Conservation (phyloP, 2,888 invertebrate genomes). For the Agonopterix arenella region DNA sequence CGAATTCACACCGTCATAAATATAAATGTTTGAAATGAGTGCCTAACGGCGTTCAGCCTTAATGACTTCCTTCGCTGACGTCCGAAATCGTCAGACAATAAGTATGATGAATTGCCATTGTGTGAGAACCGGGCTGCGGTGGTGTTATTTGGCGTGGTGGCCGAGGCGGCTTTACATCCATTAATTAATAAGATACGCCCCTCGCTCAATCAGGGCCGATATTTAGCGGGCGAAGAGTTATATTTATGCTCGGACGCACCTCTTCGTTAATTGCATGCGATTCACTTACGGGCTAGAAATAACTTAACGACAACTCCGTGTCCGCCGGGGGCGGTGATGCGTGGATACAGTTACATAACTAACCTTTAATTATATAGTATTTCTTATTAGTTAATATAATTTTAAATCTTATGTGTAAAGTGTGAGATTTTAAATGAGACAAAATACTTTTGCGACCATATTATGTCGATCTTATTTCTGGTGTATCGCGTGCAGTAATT, state of each 20-base stretch:
- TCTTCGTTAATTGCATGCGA: constrained; percentile 61
- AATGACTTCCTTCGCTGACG: constrained; percentile 71
- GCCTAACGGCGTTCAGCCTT: constrained; percentile 45
- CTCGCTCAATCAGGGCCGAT: constrained; percentile 60
- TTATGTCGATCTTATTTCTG: background rate
- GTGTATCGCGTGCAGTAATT: background rate
- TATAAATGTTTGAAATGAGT: constrained; percentile 47
- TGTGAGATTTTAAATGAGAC: background rate
- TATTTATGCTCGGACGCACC: constrained; percentile 61
- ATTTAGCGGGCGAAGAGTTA: constrained; percentile 53
- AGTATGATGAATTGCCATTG: constrained; percentile 68
- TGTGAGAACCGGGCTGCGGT: constrained; percentile 59
- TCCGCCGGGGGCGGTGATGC: constrained; percentile 21
- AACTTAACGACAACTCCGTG: constrained; percentile 46
- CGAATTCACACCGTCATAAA: constrained; percentile 44
- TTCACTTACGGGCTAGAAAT: constrained; percentile 55
- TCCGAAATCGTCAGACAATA: constrained; percentile 66
- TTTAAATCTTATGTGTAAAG: background rate
- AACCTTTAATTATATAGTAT: background rate
- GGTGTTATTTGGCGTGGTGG: constrained; percentile 54
- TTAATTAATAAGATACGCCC: constrained; percentile 70
- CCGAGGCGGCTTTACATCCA: constrained; percentile 60
- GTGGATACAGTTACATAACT: constrained; percentile 8
- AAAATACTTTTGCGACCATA: background rate
- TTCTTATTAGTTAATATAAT: too few species aligned